phyloP scores from a whole-genome alignment of 2,888 invertebrate genomes.

The Drosophila kanekoi region DNA sequence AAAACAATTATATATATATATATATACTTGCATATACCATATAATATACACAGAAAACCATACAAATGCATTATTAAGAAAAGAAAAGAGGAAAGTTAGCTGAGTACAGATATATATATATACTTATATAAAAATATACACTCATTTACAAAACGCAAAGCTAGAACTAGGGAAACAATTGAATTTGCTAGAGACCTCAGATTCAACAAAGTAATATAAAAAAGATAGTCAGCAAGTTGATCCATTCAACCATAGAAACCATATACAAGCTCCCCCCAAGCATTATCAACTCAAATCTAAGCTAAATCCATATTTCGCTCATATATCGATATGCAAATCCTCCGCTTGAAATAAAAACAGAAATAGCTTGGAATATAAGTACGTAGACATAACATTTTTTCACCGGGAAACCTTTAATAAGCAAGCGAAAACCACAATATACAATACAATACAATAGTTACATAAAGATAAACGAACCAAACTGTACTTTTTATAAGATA shows the following conservation, averaged over 20 bases:
- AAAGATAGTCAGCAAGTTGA: conserved; percentile 39
- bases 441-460: conserved; percentile 50
- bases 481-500: conserved; percentile 77
- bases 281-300: conserved; percentile 38
- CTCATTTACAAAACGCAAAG: conserved; percentile 70
- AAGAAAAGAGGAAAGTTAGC: conserved; percentile 35
- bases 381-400: conserved; percentile 47
- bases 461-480: conserved; percentile 70
- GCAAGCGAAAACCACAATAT: conserved; percentile 45
- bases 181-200: conserved; percentile 54
- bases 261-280: conserved; percentile 21
- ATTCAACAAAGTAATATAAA: conserved; percentile 41
- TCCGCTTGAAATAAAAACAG: conserved; percentile 52
- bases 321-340: conserved; percentile 20
- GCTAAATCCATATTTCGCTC: conserved; percentile 28
- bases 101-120: conserved; percentile 58
- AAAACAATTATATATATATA: conserved; percentile 75
- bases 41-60: conserved; percentile 44
- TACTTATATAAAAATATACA: conserved; percentile 68
- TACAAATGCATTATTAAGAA: conserved; percentile 42
- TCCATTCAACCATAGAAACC: conserved; percentile 18
- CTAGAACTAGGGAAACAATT: conserved; percentile 62
- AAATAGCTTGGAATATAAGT: conserved; percentile 46
- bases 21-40: conserved; percentile 47
- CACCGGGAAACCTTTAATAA: conserved; percentile 69